Evolutionary conservation across 2,797 vertebrate species (phyloP), one percentile per base, ranked within the genome.

Genomic region (Lerista edwardsae): DNA sequence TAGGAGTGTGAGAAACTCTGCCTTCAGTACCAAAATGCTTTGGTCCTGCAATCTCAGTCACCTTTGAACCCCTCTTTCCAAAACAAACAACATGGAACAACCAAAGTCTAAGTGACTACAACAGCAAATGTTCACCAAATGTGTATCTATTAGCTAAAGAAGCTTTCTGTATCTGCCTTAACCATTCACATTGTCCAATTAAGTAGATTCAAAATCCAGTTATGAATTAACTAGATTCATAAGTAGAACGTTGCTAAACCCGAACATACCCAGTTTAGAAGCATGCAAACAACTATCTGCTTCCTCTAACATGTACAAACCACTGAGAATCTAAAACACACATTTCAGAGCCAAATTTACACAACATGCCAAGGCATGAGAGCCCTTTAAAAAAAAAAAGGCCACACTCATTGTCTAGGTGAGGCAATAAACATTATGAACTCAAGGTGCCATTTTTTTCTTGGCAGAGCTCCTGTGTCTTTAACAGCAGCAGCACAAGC

Each of bases 61-160:
- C 62, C 62, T 64, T 75, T 57, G n/a, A 44, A 68, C 55, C 31
- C 41, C 44, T 75, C 17, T 75, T 75, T 68, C 72, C 23, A 73
- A 85, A 75, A 36, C 64, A 75, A 80, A 79, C 47, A 68, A 39
- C 72, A n/a, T 47, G 23, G 19, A 75, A 29, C 11, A 80, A 75
- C 34, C 31, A 67, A 57, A 57, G 44, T 57, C 21, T 64, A 41
- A 44, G 41, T 11, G 65, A 21, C 44, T 80, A 8, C 47, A 71
- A 59, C 31, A 71, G 59, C 17, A 59, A 41, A 9, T 3, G 23
- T 57, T 82, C 69, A 79, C 31, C 34, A n/a, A 34, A 21, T 36
- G 41, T 55, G 3, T 73, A 64, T 62, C 55, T 72, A 8, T 9
- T 34, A 84, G 41, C 76, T 39, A 44, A 10, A 8, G 14, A 79